phyloP scores from a whole-genome alignment of 2,888 invertebrate species.

The Galerucella pusilla region DNA sequence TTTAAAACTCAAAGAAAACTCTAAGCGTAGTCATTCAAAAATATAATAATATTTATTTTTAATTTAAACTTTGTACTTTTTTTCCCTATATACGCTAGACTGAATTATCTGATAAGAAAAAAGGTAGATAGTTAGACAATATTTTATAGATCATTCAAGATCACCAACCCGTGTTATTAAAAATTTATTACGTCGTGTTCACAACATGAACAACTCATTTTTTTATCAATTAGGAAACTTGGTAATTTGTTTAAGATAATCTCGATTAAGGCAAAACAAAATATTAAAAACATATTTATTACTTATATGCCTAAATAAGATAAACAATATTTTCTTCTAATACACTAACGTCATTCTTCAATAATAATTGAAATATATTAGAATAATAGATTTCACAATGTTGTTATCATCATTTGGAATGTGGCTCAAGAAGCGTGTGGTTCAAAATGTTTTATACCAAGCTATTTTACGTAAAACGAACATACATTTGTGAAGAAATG shows the following conservation, averaged over 20 bases:
- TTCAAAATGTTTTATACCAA: too few species aligned
- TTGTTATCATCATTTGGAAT: not conserved
- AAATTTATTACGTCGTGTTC: constrained; percentile 8
- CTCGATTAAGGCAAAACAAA: constrained; percentile 25
- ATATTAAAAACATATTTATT: constrained; percentile 27
- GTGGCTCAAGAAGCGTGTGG: too few species aligned
- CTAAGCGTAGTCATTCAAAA: too few species aligned
- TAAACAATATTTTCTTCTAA: constrained; percentile 23
- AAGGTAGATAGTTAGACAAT: not conserved
- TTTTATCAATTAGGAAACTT: too few species aligned
- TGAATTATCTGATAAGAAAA: not conserved
- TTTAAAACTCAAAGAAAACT: too few species aligned
- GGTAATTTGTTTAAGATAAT: constrained; percentile 13
- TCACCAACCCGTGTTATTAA: constrained; percentile 21
- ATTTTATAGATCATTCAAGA: too few species aligned
- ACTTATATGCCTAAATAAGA: constrained; percentile 12
- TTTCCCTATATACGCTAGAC: too few species aligned
- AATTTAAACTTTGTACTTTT: too few species aligned
- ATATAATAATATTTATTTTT: too few species aligned
- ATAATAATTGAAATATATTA: not conserved
- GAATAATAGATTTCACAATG: constrained; percentile 8
- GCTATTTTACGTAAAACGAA: too few species aligned
- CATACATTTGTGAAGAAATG: too few species aligned
- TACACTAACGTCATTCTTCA: constrained; percentile 17
- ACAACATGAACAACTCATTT: too few species aligned